Evolutionary conservation across 2,797 vertebrate species (phyloP).

Genomic region (Oreochromis mossambicus): DNA sequence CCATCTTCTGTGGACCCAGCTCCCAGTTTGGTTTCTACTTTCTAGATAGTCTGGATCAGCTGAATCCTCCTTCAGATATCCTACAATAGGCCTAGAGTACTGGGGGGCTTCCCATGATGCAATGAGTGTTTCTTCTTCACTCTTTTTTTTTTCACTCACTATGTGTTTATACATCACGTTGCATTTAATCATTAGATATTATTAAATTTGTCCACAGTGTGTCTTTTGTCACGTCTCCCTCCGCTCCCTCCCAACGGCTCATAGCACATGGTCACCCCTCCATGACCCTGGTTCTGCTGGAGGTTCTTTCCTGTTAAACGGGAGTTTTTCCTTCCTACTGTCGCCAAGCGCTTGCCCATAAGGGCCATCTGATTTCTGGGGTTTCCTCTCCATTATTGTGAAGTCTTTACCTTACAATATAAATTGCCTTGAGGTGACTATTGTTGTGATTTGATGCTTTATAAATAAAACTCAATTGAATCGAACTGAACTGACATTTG

Average conservation of each 20-base stretch:
- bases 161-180: background rate
- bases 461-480: background rate
- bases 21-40: background rate
- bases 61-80: background rate
- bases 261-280: background rate
- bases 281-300: background rate
- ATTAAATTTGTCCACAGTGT: background rate
- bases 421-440: background rate
- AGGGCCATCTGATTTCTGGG: background rate
- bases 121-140: background rate
- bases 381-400: background rate
- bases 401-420: background rate
- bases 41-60: background rate
- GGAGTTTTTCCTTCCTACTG: background rate
- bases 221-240: background rate
- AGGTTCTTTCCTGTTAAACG: background rate
- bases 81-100: background rate
- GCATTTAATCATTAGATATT: background rate
- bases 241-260: background rate
- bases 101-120: background rate
- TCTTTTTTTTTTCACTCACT: fast-evolving
- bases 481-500: background rate
- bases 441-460: background rate
- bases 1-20: background rate
- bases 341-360: background rate